phyloP scores from a whole-genome alignment of 2,113 vertebrate genomes.

The Campylorhamphus procurvoides region DNA sequence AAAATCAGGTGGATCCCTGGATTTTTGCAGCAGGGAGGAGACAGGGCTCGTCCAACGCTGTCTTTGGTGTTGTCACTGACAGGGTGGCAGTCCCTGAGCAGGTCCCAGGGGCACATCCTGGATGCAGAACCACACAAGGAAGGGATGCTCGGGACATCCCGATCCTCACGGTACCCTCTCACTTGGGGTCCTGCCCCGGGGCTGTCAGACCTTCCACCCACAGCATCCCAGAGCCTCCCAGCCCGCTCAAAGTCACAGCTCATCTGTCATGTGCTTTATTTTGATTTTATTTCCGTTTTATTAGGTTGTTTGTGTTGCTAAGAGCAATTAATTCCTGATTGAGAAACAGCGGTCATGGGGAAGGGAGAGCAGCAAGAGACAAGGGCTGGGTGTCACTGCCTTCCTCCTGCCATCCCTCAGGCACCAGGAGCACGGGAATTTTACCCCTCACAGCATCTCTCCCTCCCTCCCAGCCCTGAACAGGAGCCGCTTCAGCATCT shows the following conservation, averaged over 20 bases:
- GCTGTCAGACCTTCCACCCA: background rate
- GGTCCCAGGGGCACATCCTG: background rate
- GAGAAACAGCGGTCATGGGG: background rate
- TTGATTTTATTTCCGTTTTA: background rate
- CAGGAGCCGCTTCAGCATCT: background rate
- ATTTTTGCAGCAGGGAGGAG: background rate
- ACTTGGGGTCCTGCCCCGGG: rapidly evolving
- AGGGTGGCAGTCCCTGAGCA: rapidly evolving
- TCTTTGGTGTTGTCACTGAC: rapidly evolving
- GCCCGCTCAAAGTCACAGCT: background rate
- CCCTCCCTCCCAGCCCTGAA: background rate
- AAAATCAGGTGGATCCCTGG: background rate
- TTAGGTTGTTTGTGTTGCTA: background rate
- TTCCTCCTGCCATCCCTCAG: background rate
- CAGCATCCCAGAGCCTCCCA: background rate
- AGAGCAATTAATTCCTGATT: background rate
- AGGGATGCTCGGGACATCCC: background rate
- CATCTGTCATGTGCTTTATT: background rate
- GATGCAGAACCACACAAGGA: rapidly evolving
- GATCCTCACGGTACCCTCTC: rapidly evolving
- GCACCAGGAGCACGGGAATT: rapidly evolving
- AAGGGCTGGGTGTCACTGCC: background rate
- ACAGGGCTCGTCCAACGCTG: rapidly evolving
- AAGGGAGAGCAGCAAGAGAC: background rate
- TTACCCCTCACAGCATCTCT: rapidly evolving